Base-by-base conservation (phyloP, 2,113 vertebrate species). In the Cyanoliseus patagonus region DNA sequence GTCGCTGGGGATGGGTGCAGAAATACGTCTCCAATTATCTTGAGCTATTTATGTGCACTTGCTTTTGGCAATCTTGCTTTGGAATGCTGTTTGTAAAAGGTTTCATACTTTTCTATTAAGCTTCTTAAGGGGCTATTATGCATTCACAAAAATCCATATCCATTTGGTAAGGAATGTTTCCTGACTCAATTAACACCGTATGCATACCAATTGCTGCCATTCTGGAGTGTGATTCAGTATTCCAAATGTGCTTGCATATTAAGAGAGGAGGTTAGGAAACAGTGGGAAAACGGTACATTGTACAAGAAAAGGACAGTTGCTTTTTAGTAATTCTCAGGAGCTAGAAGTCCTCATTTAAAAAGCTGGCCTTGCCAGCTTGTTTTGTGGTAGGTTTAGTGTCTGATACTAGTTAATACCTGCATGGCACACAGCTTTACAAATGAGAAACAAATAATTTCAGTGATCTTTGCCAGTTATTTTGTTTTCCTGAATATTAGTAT, bases 91-190 rank as follows among this genome's bases (percentile, higher is more conserved):
- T 92, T 93, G 92, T 94, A 84, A 95, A 95, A 97, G 69, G 92
- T 90, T 95, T 97, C 92, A 96, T 96, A 96, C 90, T 93, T 97
- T 95, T 95, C 94, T 90, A 79, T 94, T 96, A 95, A 93, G 95
- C 92, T 96, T 81, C 94, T 94, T 95, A 96, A 97, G 94, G 96
- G 92, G 89, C 92, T 84, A 92, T 96, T 97, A 94, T 95, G 88
- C 83, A 37, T 94, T 95, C 85, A 95, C 93, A 89, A 93, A 96
- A 95, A 96, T 97, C 93, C 94, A 97, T 97, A 94, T 92, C 92
- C 94, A 92, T 94, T 90, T 88, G 93, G 93, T 88, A 78, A 97
- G 85, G 93, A 96, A 92, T 94, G 81, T 91, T 94, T 83, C 83
- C 66, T 92, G 85, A 61, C 63, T 96, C 94, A 94, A 77, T 94